phyloP scores from a whole-genome alignment of 2,797 vertebrate species.

The Stomatorhinus walkeri region DNA sequence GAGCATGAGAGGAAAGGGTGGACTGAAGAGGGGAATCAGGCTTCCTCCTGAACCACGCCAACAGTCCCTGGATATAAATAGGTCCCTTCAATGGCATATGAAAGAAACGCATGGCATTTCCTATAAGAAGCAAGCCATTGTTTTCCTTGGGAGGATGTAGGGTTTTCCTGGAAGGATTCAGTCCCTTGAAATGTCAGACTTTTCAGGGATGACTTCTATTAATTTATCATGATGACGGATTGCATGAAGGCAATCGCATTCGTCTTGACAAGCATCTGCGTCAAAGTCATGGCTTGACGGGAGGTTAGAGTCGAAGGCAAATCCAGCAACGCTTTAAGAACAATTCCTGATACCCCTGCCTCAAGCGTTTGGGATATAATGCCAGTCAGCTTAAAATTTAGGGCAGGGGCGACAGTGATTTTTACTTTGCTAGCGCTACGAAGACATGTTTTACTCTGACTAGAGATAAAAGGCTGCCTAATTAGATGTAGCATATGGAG shows the following conservation, averaged over 20 bases:
- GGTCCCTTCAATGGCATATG: neutral
- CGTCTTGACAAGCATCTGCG: constrained; percentile 4
- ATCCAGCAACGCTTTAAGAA: neutral
- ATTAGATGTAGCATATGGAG: neutral
- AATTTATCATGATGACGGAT: constrained; percentile 25
- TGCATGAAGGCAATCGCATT: neutral
- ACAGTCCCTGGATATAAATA: constrained; percentile 10
- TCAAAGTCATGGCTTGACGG: neutral
- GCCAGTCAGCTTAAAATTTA: constrained; percentile 17
- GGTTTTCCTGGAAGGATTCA: constrained; percentile 38
- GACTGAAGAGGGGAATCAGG: neutral
- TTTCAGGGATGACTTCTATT: constrained; percentile 35
- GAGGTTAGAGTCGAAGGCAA: neutral
- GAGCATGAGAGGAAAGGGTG: neutral
- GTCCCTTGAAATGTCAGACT: constrained; percentile 47
- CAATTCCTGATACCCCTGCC: neutral
- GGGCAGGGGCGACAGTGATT: constrained; percentile 13
- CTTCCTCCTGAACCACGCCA: neutral
- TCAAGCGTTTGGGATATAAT: constrained; percentile 1
- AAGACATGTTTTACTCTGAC: neutral
- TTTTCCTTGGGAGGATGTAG: constrained; percentile 53
- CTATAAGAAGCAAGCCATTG: constrained; percentile 56
- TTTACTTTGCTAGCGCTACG: neutral
- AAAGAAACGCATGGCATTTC: constrained; percentile 70
- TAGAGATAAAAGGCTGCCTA: neutral